These are phyloP conservation scores for Halcyon leucocephala DNA, from an alignment of 2,797 vertebrate genomes.

Conservation along the genomic window DNA sequence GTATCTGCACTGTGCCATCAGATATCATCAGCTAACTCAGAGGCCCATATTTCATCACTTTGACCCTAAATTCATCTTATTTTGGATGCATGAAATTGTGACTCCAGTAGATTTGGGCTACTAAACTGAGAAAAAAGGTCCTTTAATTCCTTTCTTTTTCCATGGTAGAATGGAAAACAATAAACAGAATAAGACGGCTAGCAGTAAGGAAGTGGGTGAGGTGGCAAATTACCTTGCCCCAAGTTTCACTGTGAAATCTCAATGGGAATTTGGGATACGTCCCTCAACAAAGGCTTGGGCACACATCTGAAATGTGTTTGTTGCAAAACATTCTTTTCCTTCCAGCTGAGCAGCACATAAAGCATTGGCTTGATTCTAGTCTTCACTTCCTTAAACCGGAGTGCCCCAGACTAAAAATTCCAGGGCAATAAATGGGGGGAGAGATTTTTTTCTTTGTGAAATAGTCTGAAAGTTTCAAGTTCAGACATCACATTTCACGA, in stretches of 20 bases:
- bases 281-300: background rate
- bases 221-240: background rate
- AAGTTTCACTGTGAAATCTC: background rate
- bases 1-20: background rate
- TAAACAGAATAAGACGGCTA: background rate
- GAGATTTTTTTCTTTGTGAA: background rate
- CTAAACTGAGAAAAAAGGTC: background rate
- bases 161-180: background rate
- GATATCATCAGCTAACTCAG: background rate
- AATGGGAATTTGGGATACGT: background rate
- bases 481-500: background rate
- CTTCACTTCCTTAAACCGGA: background rate
- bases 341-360: background rate
- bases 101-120: background rate
- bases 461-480: background rate
- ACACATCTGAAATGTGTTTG: background rate
- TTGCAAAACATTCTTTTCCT: background rate
- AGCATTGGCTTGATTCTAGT: background rate
- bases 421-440: background rate
- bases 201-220: background rate
- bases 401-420: background rate
- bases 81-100: background rate
- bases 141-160: background rate
- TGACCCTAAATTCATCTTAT: background rate
- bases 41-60: background rate